Conservation (phyloP, 2,113 vertebrate genomes). For the Eclectus roratus region DNA sequence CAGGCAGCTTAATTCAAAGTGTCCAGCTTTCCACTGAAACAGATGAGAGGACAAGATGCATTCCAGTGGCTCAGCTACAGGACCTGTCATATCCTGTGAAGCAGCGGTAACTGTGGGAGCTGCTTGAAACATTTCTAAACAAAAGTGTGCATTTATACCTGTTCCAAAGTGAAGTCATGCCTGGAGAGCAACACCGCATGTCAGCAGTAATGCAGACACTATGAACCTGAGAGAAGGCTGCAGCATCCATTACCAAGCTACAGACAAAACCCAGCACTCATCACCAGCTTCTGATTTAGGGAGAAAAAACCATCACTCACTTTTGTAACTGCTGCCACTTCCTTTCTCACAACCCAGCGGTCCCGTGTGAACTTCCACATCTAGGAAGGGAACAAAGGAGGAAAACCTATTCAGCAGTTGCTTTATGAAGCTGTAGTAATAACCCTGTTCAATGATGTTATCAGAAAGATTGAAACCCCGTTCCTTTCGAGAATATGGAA, state of each 20-base stretch:
- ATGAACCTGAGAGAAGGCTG: background rate
- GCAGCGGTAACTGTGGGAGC: background rate
- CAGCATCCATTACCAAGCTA: background rate
- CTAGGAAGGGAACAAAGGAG: constrained; percentile 62
- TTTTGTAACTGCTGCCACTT: constrained; percentile 88
- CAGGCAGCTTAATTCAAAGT: background rate
- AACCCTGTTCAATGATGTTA: background rate
- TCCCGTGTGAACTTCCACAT: constrained; percentile 97
- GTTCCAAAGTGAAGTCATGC: background rate
- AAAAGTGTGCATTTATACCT: background rate
- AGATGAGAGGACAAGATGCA: background rate
- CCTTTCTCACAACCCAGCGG: constrained; percentile 92
- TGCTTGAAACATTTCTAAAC: background rate
- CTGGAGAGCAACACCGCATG: background rate
- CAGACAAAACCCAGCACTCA: background rate
- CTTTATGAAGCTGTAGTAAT: background rate
- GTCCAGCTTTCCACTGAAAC: background rate
- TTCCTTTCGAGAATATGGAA: background rate
- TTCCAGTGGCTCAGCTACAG: background rate
- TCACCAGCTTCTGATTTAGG: background rate
- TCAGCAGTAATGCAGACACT: background rate
- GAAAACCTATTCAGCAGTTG: background rate
- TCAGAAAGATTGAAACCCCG: background rate
- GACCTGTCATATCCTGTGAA: background rate
- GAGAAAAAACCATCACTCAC: constrained; percentile 67